Conservation (phyloP, 1,140 invertebrate genomes). For the Anastrepha obliqua region DNA sequence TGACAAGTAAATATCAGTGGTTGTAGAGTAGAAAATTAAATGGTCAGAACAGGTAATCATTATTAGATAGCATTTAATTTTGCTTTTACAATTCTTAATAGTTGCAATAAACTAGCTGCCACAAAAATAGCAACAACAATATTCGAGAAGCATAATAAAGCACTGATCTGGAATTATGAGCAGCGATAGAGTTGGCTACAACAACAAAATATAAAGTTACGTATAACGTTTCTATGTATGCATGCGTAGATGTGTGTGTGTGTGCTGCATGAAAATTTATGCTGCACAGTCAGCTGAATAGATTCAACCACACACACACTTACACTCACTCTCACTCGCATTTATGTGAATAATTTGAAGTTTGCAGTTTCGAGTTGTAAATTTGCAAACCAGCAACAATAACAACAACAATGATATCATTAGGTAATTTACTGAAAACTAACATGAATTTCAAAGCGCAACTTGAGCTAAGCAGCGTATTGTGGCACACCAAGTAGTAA, state of each 20-base stretch:
- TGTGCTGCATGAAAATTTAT: neutral
- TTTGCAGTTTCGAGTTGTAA: conserved; percentile 11
- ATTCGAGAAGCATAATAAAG: neutral
- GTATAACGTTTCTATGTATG: neutral
- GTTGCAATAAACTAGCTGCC: conserved; percentile 17
- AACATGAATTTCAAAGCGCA: conserved; percentile 28
- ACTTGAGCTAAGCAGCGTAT: neutral
- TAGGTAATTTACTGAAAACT: conserved; percentile 41
- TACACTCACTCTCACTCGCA: neutral
- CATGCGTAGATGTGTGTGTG: neutral
- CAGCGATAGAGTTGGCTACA: neutral
- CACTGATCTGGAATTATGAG: neutral
- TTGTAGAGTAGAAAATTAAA: conserved; percentile 21
- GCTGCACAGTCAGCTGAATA: neutral
- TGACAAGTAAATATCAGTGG: neutral
- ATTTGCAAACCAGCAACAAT: conserved; percentile 35
- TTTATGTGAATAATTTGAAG: neutral
- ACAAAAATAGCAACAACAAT: conserved; percentile 5
- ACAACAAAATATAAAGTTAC: neutral
- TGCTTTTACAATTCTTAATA: neutral
- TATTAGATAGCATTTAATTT: neutral
- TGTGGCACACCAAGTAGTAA: neutral
- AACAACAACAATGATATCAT: conserved; percentile 33
- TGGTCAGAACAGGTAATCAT: conserved; percentile 16
- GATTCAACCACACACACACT: neutral